Percentiles rank a stretch among this genome's conserved stretches.
Conservation (phyloP, 2,113 vertebrate genomes). For the Pseudopodoces humilis region DNA sequence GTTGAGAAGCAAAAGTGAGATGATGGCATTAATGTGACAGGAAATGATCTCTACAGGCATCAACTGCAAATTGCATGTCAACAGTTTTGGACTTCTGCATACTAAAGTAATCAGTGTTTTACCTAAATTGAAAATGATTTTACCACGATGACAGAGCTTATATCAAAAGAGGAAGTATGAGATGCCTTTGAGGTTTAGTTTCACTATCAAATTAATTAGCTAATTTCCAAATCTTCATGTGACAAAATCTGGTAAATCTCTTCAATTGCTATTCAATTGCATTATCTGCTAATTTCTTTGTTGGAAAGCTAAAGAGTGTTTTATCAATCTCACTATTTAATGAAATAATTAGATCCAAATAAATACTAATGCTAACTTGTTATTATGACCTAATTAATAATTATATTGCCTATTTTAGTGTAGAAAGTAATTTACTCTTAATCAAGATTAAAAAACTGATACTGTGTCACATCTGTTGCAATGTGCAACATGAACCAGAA, state of each 20-base stretch:
- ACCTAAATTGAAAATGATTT: background rate
- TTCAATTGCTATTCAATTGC: background rate
- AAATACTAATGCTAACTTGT: background rate
- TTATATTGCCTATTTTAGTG: background rate
- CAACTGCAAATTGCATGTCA: background rate
- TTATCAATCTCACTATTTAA: background rate
- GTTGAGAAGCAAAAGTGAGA: background rate
- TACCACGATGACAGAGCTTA: background rate
- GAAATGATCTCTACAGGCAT: background rate
- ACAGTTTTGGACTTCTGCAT: background rate
- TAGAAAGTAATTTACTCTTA: background rate
- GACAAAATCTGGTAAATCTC: background rate
- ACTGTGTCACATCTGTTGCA: background rate
- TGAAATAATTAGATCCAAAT: background rate
- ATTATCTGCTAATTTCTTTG: background rate
- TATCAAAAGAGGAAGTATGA: background rate
- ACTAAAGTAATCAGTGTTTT: background rate
- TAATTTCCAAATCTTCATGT: background rate
- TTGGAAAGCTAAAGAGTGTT: background rate
- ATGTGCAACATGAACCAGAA: background rate
- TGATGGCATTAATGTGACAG: background rate
- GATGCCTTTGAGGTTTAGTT: constrained; percentile 8
- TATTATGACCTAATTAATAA: background rate
- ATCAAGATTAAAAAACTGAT: background rate
- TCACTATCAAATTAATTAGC: background rate